A percentile compares a stretch with the other conserved stretches of the same genome.
Evolutionary conservation across 2,888 invertebrate species (phyloP).

Genomic region (Hoplodrina ambigua): DNA sequence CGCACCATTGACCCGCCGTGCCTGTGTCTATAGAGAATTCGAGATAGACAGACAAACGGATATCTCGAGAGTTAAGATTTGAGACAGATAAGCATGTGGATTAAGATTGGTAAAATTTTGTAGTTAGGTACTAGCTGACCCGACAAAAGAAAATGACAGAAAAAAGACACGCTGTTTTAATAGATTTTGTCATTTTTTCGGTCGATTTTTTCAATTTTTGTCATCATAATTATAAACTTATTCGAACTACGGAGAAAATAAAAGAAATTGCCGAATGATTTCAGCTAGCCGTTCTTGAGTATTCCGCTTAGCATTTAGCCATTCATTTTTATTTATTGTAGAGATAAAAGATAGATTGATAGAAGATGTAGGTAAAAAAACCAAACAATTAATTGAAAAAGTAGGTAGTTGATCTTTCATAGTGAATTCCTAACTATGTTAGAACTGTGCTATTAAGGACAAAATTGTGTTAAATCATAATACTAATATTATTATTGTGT

Average conservation of each 20-base stretch:
- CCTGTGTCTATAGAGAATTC: conserved; percentile 62
- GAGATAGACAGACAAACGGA: conserved; percentile 52
- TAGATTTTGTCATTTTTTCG: too few relatives aligned
- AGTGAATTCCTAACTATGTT: too few relatives aligned
- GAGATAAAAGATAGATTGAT: too few relatives aligned
- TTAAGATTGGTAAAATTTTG: background rate
- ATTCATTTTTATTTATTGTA: too few relatives aligned
- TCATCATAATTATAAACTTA: too few relatives aligned
- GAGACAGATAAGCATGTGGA: background rate
- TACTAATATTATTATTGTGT: background rate
- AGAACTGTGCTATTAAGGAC: background rate
- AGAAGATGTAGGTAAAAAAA: background rate
- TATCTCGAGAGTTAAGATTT: conserved; percentile 25
- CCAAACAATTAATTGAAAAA: background rate
- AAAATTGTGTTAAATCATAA: conserved; percentile 3
- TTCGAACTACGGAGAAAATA: too few relatives aligned
- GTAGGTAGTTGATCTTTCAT: background rate
- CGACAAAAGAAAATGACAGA: too few relatives aligned
- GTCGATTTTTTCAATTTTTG: too few relatives aligned
- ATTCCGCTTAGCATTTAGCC: too few relatives aligned
- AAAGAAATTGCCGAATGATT: too few relatives aligned
- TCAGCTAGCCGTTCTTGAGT: too few relatives aligned
- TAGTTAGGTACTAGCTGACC: background rate
- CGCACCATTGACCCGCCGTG: conserved; percentile 83
- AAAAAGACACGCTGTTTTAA: too few relatives aligned